Conservation (phyloP, 2,888 invertebrate species). For the Cryptophagus acutangulus region DNA sequence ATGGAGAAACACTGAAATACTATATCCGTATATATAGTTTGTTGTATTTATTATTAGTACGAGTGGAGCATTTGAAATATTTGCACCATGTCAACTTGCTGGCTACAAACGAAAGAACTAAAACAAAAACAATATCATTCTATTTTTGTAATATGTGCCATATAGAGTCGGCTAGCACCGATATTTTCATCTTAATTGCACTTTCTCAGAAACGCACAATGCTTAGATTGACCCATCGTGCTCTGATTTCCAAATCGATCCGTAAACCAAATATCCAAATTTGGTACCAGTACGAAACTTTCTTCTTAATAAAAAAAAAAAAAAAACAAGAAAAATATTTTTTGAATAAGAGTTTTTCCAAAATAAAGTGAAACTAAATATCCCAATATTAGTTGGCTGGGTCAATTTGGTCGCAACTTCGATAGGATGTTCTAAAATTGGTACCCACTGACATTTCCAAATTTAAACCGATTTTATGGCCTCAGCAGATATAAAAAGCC, state of each 20-base stretch:
- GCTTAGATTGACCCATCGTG: conserved; percentile 24
- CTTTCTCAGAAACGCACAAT: conserved; percentile 23
- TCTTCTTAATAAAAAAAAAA: too few species aligned
- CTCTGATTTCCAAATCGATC: conserved; percentile 28
- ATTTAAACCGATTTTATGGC: too few species aligned
- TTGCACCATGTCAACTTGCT: conserved; percentile 6
- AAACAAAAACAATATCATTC: conserved; percentile 28
- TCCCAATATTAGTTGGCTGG: too few species aligned
- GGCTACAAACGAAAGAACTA: conserved; percentile 1
- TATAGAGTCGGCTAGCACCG: conserved; percentile 39
- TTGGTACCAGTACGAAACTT: too few species aligned
- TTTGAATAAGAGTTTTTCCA: too few species aligned
- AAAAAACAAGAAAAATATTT: too few species aligned
- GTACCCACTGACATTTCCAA: too few species aligned
- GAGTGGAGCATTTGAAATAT: conserved; percentile 12
- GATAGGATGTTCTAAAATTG: too few species aligned
- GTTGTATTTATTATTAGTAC: conserved; percentile 14
- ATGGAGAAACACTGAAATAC: conserved; percentile 9
- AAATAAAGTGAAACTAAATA: too few species aligned
- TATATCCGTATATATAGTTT: conserved; percentile 12
- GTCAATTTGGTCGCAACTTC: too few species aligned
- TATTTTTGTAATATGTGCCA: conserved; percentile 36
- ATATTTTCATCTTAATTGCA: conserved; percentile 29
- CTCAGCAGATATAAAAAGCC: too few species aligned
- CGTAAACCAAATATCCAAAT: too few species aligned